Percentiles rank a stretch among this genome's conserved stretches.
Conservation (phyloP, 2,888 invertebrate species). For the Oligia strigilis region DNA sequence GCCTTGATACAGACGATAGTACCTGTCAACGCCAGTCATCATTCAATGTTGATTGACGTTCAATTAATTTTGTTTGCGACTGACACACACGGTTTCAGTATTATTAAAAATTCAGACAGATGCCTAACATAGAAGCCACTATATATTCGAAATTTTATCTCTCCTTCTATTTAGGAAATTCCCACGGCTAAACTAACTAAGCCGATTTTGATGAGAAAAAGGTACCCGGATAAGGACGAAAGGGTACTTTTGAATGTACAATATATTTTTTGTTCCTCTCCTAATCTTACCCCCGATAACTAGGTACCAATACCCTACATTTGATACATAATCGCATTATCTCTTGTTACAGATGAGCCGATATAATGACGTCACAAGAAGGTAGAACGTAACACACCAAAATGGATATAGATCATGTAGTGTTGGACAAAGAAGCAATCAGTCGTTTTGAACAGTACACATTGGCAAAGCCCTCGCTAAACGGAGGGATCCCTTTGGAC, state of each 20-base stretch:
- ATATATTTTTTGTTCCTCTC: slow-evolving; percentile 23
- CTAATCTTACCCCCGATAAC: background rate
- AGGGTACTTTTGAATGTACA: slow-evolving; percentile 43
- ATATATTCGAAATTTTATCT: slow-evolving; percentile 26
- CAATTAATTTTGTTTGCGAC: slow-evolving; percentile 45
- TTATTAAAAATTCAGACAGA: background rate
- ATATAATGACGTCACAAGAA: slow-evolving; percentile 81
- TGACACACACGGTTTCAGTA: background rate
- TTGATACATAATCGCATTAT: slow-evolving; percentile 59
- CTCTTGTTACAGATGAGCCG: slow-evolving; percentile 85
- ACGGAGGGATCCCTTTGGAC: slow-evolving; percentile 89
- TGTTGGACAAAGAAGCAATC: slow-evolving; percentile 89
- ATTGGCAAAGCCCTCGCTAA: slow-evolving; percentile 87
- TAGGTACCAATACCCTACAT: background rate
- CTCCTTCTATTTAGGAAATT: slow-evolving; percentile 13
- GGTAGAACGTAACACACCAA: slow-evolving; percentile 78
- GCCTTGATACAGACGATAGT: background rate
- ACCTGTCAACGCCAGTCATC: slow-evolving; percentile 15
- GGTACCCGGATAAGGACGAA: slow-evolving; percentile 31
- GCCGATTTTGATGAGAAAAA: slow-evolving; percentile 54
- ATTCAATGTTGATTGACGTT: slow-evolving; percentile 32
- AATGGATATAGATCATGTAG: slow-evolving; percentile 89
- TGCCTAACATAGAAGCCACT: background rate
- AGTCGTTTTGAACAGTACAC: slow-evolving; percentile 89
- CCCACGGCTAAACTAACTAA: slow-evolving; percentile 43